Base-by-base conservation (phyloP, 1,140 invertebrate genomes). In the Drosophila pruinosa region DNA sequence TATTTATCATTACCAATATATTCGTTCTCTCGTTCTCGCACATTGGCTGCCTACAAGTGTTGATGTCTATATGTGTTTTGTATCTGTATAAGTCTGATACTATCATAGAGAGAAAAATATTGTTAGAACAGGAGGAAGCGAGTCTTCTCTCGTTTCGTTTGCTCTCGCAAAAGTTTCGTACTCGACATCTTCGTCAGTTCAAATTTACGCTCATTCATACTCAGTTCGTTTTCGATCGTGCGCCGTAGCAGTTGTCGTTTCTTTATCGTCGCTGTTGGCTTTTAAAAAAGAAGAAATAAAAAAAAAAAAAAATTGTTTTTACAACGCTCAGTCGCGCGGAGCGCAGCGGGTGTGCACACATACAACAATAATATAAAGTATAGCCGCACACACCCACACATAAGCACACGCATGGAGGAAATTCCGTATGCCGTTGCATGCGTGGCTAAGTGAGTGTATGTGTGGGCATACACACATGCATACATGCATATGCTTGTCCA, bases 51-150 rank as follows among this genome's bases (percentile, higher is more conserved):
- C n/a, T 24, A 56, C 41, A 22, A 50, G 22, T 53, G 19, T 28
- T 59, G 54, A 28, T 58, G 63, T 31, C 34, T 50, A 70, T 81
- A 83, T 86, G 80, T 86, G 80, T 75, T 79, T 79, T 75, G 22
- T 64, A 48, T 64, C 41, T 56, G 50, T 38, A 62, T 47, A 10
- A 14, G 31, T n/a, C n/a, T n/a, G n/a, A n/a, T n/a, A n/a, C n/a
- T n/a, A n/a, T n/a, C 8, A 45, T 26, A 6, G 28, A 52, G 10
- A 48, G 24, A 24, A 10, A 28, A 43, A 47, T 15, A 31, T 61
- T 38, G 28, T 7, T 17, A 54, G 36, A 39, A 36, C 28, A 10
- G 19, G 17, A 54, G 19, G 14, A 34, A 45, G 54, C 26, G 31
- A 56, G 7, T 14, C 15, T 24, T 41, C 28, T 54, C 63, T 39